phyloP scores from a whole-genome alignment of 2,113 vertebrate genomes.

The Heloderma charlesbogerti region DNA sequence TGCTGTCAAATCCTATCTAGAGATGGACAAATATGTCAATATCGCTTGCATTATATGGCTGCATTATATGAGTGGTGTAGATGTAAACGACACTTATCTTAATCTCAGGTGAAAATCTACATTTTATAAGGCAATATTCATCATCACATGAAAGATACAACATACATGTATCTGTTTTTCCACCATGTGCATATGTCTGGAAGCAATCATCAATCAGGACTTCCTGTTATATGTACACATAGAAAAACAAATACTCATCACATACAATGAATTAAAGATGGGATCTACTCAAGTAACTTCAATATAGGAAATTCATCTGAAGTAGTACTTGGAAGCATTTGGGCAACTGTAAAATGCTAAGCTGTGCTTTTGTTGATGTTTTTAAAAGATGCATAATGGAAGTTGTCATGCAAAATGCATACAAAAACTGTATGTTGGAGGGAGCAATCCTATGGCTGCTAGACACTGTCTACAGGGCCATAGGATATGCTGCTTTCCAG shows the following conservation, averaged over 20 bases:
- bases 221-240: not conserved
- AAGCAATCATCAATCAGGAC: not conserved
- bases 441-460: no score
- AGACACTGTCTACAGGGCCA: no score
- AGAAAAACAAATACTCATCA: not conserved
- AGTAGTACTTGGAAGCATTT: conserved; percentile 38
- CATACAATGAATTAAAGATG: not conserved
- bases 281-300: not conserved
- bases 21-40: no score
- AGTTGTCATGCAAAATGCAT: conserved; percentile 15
- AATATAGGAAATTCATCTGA: not conserved
- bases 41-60: no score
- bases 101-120: not conserved
- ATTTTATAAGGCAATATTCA: not conserved
- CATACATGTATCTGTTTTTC: not conserved
- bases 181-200: not conserved
- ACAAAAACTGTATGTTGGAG: conserved; percentile 33
- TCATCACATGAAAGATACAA: not conserved
- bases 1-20: not conserved
- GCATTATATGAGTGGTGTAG: no score
- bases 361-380: not conserved
- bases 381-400: conserved; percentile 2
- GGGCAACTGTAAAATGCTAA: conserved; percentile 35
- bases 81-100: conserved; percentile 21
- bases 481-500: no score